Conservation (phyloP, 1,140 invertebrate genomes). For the Centruroides vittatus region DNA sequence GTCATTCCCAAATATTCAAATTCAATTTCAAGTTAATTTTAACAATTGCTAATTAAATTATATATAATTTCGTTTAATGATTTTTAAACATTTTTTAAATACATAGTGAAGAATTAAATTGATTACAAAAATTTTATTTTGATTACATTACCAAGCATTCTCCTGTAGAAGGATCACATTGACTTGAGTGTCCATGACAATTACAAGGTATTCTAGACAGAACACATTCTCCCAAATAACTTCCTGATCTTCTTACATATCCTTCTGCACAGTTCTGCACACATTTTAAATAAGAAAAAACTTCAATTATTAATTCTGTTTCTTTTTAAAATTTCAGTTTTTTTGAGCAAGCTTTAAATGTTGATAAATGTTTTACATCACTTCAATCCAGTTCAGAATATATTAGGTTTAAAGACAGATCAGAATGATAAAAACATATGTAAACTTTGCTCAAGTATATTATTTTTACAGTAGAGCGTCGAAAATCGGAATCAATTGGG, state of each 20-base stretch:
- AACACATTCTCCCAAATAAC: constrained; percentile 65
- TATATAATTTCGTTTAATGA: too few species aligned
- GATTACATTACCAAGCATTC: constrained; percentile 18
- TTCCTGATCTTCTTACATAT: constrained; percentile 54
- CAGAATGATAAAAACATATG: not conserved
- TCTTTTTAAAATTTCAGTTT: too few species aligned
- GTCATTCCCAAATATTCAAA: too few species aligned
- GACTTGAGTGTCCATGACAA: constrained; percentile 23
- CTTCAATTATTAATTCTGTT: not conserved
- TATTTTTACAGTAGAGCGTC: too few species aligned
- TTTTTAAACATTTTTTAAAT: too few species aligned
- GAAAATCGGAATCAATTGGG: too few species aligned
- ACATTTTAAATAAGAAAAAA: not conserved
- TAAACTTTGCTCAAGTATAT: not conserved
- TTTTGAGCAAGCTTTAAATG: too few species aligned
- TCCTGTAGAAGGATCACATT: constrained; percentile 20
- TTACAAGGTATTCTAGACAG: constrained; percentile 30
- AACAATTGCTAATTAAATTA: too few species aligned
- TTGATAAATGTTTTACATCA: too few species aligned
- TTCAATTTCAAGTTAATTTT: too few species aligned
- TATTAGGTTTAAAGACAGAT: too few species aligned
- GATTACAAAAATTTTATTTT: not conserved
- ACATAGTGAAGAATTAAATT: not conserved
- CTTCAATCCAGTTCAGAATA: too few species aligned
- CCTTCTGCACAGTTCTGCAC: constrained; percentile 60